Conservation (phyloP, 2,888 invertebrate species). For the Platycheirus rosarum region DNA sequence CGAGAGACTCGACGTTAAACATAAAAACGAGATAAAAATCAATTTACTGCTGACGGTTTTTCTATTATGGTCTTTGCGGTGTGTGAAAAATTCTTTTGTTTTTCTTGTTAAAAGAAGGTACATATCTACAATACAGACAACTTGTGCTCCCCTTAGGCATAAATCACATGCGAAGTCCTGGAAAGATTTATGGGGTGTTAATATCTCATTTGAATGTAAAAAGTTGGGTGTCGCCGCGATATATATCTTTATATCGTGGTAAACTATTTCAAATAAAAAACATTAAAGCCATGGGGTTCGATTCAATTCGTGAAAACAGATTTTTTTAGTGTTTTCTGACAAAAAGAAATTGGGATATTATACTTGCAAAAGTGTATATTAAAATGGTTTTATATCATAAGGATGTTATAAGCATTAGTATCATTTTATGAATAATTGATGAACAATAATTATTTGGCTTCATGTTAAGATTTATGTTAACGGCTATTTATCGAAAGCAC, state of each 20-base stretch:
- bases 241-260: background rate
- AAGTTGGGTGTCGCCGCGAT: conserved; percentile 22
- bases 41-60: conserved; percentile 54
- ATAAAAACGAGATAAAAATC: conserved; percentile 67
- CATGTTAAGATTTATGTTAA: too few relatives aligned
- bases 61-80: conserved; percentile 30
- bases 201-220: conserved; percentile 72
- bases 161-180: conserved; percentile 71
- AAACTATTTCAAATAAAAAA: conserved; percentile 36
- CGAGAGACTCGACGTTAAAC: conserved; percentile 12
- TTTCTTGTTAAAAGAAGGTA: conserved; percentile 14
- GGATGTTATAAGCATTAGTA: too few relatives aligned
- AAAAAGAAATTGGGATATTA: too few relatives aligned
- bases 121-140: conserved; percentile 21
- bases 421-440: too few relatives aligned
- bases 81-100: conserved; percentile 48
- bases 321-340: too few relatives aligned
- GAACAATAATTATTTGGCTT: too few relatives aligned
- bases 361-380: too few relatives aligned
- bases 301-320: too few relatives aligned
- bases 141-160: conserved; percentile 62
- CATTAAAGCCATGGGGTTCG: too few relatives aligned
- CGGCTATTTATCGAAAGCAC: too few relatives aligned
- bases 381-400: too few relatives aligned
- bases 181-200: conserved; percentile 74